These are phyloP conservation scores for Poecilus cupreus DNA, from an alignment of 2,888 invertebrate genomes.

Conservation along the genomic window DNA sequence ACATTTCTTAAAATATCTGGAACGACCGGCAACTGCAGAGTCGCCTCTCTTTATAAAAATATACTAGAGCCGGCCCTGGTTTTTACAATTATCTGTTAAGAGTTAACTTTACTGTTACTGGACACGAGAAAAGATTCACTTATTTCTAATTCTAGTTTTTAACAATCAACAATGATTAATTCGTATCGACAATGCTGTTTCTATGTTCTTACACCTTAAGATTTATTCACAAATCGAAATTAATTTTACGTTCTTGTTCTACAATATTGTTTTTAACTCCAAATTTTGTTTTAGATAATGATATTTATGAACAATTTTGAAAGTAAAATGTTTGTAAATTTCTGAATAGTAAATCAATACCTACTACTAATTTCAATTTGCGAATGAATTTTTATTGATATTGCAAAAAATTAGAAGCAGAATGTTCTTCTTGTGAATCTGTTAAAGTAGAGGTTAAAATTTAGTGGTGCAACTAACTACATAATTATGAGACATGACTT, in stretches of 20 bases:
- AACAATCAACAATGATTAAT: neutral
- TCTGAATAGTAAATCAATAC: too few relatives aligned
- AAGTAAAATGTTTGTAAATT: too few relatives aligned
- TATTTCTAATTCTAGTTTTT: neutral
- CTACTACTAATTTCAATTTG: too few relatives aligned
- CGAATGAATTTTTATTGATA: too few relatives aligned
- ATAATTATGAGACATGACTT: constrained; percentile 48
- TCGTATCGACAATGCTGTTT: neutral
- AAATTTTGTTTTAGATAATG: too few relatives aligned
- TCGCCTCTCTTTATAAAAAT: constrained; percentile 55
- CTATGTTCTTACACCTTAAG: too few relatives aligned
- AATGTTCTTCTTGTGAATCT: neutral
- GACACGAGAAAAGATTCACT: constrained; percentile 23
- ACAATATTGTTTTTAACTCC: too few relatives aligned
- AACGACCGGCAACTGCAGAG: neutral
- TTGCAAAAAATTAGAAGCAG: neutral
- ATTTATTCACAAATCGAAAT: too few relatives aligned
- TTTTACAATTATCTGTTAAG: constrained; percentile 44
- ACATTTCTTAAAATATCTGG: constrained; percentile 32
- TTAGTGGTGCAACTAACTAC: constrained; percentile 50
- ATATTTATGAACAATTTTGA: too few relatives aligned
- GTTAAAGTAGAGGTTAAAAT: constrained; percentile 16
- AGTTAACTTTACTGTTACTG: too few relatives aligned
- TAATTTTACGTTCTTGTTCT: too few relatives aligned
- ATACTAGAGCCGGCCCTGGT: constrained; percentile 50